Evolutionary conservation across 2,113 vertebrate genomes (phyloP).

Genomic region (Protobothrops mucrosquamatus): DNA sequence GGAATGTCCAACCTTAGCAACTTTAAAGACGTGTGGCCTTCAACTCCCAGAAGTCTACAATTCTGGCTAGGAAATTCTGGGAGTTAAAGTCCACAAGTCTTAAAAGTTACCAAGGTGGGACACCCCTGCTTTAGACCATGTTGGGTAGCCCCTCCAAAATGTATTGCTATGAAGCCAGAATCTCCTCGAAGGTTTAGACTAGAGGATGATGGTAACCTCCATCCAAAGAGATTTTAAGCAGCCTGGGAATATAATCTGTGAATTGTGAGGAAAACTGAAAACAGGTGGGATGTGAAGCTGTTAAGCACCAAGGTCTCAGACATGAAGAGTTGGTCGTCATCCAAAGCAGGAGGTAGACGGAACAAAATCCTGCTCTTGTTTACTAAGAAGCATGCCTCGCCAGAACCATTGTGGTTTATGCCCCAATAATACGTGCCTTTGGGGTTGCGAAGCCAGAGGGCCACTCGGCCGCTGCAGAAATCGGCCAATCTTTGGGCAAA

Average conservation of each 20-base stretch:
- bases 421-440: not conserved
- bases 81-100: too few relatives aligned
- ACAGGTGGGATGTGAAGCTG: not conserved
- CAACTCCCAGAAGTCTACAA: too few relatives aligned
- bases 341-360: not conserved
- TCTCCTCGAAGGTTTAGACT: not conserved
- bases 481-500: conserved; percentile 14
- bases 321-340: not conserved
- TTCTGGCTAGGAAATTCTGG: too few relatives aligned
- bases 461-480: not conserved
- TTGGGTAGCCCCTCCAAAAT: not conserved
- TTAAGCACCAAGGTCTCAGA: not conserved
- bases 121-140: not conserved
- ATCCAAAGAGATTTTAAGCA: too few relatives aligned
- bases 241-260: not conserved
- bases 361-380: not conserved
- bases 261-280: not conserved
- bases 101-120: not conserved
- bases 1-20: too few relatives aligned
- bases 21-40: too few relatives aligned
- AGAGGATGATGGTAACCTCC: not conserved
- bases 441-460: not conserved
- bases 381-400: not conserved
- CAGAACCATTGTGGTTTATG: not conserved
- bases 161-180: not conserved